Evolutionary conservation across 1,140 invertebrate genomes (phyloP).

Genomic region (Drosophila suzukii): DNA sequence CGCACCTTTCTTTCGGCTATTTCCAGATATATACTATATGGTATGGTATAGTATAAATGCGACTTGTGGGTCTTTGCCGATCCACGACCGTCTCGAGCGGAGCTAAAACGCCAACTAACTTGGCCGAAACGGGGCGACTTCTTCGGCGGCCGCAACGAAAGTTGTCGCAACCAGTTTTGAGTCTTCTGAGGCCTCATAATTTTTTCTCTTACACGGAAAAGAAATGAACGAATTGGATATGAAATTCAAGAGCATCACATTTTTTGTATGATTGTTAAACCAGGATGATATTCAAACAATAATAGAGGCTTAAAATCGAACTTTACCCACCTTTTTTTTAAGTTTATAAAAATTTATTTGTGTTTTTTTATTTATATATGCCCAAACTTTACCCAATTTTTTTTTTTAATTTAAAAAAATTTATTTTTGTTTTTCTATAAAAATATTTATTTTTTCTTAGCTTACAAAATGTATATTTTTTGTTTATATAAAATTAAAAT

Average conservation of each 20-base stretch:
- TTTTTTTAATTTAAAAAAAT: not conserved
- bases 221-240: not conserved
- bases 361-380: no score
- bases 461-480: no score
- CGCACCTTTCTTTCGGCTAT: conserved; percentile 60
- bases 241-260: not conserved
- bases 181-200: conserved; percentile 12
- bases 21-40: not conserved
- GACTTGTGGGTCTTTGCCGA: not conserved
- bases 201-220: not conserved
- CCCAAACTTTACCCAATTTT: no score
- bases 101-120: conserved; percentile 67
- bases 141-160: conserved; percentile 60
- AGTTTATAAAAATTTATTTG: no score
- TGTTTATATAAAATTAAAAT: no score
- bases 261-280: no score
- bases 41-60: not conserved
- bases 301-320: no score
- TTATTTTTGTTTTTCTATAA: not conserved
- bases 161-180: conserved; percentile 70
- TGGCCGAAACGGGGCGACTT: conserved; percentile 36
- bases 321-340: no score
- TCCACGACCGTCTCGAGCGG: conserved; percentile 58
- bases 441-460: no score
- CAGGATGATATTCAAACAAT: no score